Evolutionary conservation across 1,140 invertebrate species (phyloP).

Genomic region (Zaprionus tsacasi): DNA sequence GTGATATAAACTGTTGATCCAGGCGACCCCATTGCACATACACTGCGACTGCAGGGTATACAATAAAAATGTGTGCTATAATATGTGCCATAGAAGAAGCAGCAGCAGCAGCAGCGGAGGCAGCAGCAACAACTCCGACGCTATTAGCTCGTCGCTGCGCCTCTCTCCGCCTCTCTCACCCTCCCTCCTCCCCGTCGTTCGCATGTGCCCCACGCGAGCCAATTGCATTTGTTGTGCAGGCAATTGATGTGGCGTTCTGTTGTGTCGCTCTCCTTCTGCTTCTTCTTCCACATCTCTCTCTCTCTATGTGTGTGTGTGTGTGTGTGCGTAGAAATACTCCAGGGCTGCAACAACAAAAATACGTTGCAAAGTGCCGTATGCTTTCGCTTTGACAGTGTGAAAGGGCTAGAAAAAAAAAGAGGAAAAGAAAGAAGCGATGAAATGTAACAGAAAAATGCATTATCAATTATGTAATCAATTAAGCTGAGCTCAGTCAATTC

Average conservation of each 20-base stretch:
- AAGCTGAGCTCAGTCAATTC: neutral
- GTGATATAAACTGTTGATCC: neutral
- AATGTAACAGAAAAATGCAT: neutral
- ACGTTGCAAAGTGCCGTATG: constrained; percentile 3
- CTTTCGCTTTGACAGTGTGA: neutral
- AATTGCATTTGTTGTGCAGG: constrained; percentile 48
- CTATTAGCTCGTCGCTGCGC: constrained; percentile 6
- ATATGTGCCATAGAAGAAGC: constrained; percentile 41
- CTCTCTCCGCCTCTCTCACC: neutral
- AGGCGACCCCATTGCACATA: neutral
- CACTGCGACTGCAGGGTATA: constrained; percentile 15
- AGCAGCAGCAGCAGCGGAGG: neutral
- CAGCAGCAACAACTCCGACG: constrained; percentile 15
- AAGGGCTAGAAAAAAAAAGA: neutral
- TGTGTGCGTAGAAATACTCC: constrained; percentile 26
- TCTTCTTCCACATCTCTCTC: no score
- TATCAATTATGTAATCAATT: constrained; percentile 10
- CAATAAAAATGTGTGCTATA: constrained; percentile 28
- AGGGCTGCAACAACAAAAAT: constrained; percentile 28
- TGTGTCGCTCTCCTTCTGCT: constrained; percentile 17
- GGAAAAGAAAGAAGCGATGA: neutral
- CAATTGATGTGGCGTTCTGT: constrained; percentile 42
- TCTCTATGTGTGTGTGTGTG: neutral
- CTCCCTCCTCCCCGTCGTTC: constrained; percentile 4
- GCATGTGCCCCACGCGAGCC: constrained; percentile 42